Evolutionary conservation across 2,888 invertebrate species (phyloP), one percentile per base, ranked within the genome.

Genomic region (Allolobophora icterica): DNA sequence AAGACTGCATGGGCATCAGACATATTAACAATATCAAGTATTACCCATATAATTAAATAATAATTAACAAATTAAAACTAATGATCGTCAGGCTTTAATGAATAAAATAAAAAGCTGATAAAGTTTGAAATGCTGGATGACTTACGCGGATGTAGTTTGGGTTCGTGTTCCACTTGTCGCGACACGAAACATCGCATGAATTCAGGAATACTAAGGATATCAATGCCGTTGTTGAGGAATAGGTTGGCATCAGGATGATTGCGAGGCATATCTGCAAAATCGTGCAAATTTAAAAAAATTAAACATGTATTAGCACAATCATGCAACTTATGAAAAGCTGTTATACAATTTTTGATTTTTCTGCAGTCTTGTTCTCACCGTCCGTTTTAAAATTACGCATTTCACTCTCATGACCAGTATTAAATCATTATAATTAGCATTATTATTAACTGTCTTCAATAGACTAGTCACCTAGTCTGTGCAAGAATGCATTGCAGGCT

Each of bases 141-240:
- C 87, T 87, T 87, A 87, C 87, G 87, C 21, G 87, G 87, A 34
- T 87, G 87, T 35, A 87, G 87, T 87, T 90, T 90, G 11, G 90
- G 87, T 30, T 83, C 52, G 40, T 91, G 90, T 34, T 33, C 38
- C 40, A 91, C 89, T 13, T 42, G 84, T 71, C 90, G 35, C 30
- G 91, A 91, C 19, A 91, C 92, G 83, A 92, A 92, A 71, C 87
- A 91, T 38, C 91, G 84, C 92, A 92, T 92, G 89, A 92, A 92
- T 33, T 90, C 90, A 13, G 89, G 90, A 21, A 92, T 58, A 71
- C 84, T 91, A 52, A 92, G 89, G 34, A 92, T 89, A 33, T 92
- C 92, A 2, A 92, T 91, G 52, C 92, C 92, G n/a, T 58, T 89
- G 19, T 45, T 52, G 30, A 91, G 89, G 89, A 92, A 91, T n/a